phyloP scores from a whole-genome alignment of 2,888 invertebrate genomes.

The Limnephilus auricula region DNA sequence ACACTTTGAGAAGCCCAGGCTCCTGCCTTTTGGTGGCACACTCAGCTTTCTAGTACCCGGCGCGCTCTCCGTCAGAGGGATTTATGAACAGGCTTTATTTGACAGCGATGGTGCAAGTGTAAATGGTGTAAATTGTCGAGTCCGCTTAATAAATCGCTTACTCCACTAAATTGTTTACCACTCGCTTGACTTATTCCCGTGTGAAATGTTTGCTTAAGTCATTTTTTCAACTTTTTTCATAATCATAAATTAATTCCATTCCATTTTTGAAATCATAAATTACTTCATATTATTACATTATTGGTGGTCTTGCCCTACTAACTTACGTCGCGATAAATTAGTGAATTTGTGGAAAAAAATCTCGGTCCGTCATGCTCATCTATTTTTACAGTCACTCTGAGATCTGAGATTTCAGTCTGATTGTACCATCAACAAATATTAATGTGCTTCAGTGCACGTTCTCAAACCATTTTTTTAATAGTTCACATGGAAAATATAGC shows the following conservation, averaged over 20 bases:
- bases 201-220: conserved; percentile 25
- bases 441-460: background rate
- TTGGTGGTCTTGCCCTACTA: background rate
- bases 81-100: conserved; percentile 42
- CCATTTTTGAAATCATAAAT: background rate
- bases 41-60: conserved; percentile 36
- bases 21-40: conserved; percentile 31
- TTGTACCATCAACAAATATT: background rate
- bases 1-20: conserved; percentile 4
- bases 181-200: conserved; percentile 31
- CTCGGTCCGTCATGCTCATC: background rate
- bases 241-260: background rate
- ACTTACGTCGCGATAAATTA: background rate
- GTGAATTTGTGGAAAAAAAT: background rate
- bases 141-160: conserved; percentile 36
- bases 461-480: background rate
- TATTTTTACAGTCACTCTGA: background rate
- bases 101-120: conserved; percentile 23
- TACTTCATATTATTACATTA: background rate
- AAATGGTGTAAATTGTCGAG: conserved; percentile 34
- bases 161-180: conserved; percentile 14
- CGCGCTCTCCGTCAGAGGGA: conserved; percentile 34
- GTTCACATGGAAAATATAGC: background rate
- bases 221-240: conserved; percentile 2
- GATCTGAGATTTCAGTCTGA: background rate